Evolutionary conservation across 2,797 vertebrate genomes (phyloP), one percentile per base, ranked within the genome.

Genomic region (Sternarchorhynchus goeldii): DNA sequence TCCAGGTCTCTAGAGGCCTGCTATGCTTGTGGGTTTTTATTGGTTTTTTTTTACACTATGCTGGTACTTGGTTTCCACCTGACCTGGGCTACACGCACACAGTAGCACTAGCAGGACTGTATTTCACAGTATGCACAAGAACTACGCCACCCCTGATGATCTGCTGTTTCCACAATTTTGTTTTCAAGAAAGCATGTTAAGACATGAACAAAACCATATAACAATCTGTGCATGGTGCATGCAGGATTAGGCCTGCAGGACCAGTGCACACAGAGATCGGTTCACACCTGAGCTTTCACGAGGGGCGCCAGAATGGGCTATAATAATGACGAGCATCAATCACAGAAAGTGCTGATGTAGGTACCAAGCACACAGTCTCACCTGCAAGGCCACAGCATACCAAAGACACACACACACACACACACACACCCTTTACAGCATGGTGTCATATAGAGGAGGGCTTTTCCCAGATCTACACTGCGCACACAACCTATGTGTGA

Each of bases 241-340:
- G 12, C 10, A 12, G 12, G 45, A 50, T 12, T 50, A 12, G 1
- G 45, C 3, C 45, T 50, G 45, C 10, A 2, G 10, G 45, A 50
- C 45, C 12, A 12, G 45, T 14, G 45, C 6, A 67, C 20, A 32
- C 29, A 75, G 36, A 25, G n/a, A 29, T 7, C 20, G 74, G 64
- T 79, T 79, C 75, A 84, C 77, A 75, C 83, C 72, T 69, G 68
- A 41, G n/a, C 65, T 71, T 73, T 60, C 53, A 68, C 58, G 69
- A 68, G 50, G 21, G 45, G 50, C 7, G 17, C 68, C 57, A 57
- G 65, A 29, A 64, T 60, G 36, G 36, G 36, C 21, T 8, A 64
- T 14, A 20, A 69, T 59, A 74, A 83, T 74, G 64, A 74, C 16
- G n/a, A 53, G n/a, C 50, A 58, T 76, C 76, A 31, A 70, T 71